Evolutionary conservation across 2,888 invertebrate species (phyloP), one percentile per base, ranked within the genome.

Genomic region (Sesia apiformis): DNA sequence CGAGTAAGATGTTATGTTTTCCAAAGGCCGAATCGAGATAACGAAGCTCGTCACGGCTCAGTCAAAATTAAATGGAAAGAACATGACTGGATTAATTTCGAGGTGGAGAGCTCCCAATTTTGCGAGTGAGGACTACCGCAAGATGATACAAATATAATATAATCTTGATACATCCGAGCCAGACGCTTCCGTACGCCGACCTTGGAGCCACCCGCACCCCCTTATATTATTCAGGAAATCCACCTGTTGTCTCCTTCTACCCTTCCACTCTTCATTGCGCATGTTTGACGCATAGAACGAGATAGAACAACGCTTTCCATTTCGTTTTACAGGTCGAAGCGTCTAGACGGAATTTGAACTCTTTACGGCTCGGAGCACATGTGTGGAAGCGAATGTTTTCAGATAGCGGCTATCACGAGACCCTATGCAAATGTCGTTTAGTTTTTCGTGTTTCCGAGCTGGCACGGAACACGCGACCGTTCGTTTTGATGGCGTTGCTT

Each of bases 331-430:
- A 79, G 88, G 86, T 87, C 87, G 88, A 88, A 85, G 67, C 74
- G 88, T 89, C 88, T 89, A 88, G 88, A 89, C 88, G 76, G 73
- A 74, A 69, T 74, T 74, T 86, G 88, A 87, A 86, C 87, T 86
- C 81, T 85, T 84, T 81, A 85, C 79, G 70, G 78, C 59, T 68
- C 65, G 67, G 65, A 61, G 38, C 67, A 64, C 75, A 73, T 70
- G 71, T 77, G 74, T 75, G 71, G 55, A 58, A 57, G 39, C 56
- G 57, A 59, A 59, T 57, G 60, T 58, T 62, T 58, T 57, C 63
- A 60, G 67, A 69, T 70, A 68, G 59, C 60, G 53, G 65, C 60
- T 58, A 67, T 65, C 63, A 62, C 66, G 66, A 64, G 58, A 68
- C 61, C 63, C 62, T 65, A 79, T 81, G 80, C 74, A 72, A 80